Evolutionary conservation across 2,888 invertebrate genomes (phyloP).

Genomic region (Drosophila sordidula): DNA sequence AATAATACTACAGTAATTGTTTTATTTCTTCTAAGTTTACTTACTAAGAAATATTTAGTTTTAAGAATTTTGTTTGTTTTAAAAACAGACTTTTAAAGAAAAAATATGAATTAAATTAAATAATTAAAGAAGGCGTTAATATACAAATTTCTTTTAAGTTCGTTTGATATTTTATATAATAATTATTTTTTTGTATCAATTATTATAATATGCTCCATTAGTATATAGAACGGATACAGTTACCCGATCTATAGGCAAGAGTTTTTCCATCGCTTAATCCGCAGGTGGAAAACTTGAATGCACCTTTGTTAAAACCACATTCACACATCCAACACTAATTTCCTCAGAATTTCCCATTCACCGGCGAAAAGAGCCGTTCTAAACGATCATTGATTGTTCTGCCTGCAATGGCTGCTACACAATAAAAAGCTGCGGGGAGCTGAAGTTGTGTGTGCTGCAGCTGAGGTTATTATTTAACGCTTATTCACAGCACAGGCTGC

Average conservation of each 20-base stretch:
- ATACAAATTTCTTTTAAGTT: no score
- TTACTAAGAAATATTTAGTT: no score
- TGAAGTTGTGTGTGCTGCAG: constrained; percentile 4
- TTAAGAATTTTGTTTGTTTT: no score
- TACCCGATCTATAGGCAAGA: background rate
- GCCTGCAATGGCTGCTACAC: constrained; percentile 2
- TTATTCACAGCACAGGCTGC: constrained; percentile 30
- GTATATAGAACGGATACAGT: background rate
- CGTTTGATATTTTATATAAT: no score
- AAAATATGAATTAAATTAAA: no score
- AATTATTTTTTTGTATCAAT: background rate
- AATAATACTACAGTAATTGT: no score
- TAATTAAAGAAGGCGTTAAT: no score
- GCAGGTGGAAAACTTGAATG: constrained; percentile 8
- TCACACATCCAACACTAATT: constrained; percentile 24
- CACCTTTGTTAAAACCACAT: constrained; percentile 2
- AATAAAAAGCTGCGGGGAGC: background rate
- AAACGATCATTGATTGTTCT: constrained; percentile 43
- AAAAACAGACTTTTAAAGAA: no score
- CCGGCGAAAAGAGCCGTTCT: constrained; percentile 30
- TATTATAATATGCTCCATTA: no score
- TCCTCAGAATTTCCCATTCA: constrained; percentile 26
- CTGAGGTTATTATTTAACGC: constrained; percentile 48
- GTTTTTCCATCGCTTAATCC: constrained; percentile 6
- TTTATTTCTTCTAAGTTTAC: no score